These are phyloP conservation scores for Harpagus bidentatus DNA, from an alignment of 2,113 vertebrate species.

Conservation along the genomic window DNA sequence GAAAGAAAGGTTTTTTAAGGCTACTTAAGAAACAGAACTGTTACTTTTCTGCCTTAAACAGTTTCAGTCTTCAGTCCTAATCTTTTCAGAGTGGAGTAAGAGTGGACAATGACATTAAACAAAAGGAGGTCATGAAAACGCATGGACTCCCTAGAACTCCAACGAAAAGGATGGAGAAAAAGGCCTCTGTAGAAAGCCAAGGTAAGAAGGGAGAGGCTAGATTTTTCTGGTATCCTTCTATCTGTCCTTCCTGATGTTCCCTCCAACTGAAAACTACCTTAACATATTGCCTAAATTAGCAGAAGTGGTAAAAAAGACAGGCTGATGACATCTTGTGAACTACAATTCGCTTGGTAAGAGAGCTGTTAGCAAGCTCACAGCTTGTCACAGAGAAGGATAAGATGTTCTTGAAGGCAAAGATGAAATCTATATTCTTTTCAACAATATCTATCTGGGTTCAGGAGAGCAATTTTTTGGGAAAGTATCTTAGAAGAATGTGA, in stretches of 20 bases:
- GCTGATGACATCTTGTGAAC: slow-evolving; percentile 69
- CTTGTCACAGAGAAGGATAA: slow-evolving; percentile 64
- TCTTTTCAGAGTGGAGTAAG: background rate
- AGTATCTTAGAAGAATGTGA: background rate
- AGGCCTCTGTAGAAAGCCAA: background rate
- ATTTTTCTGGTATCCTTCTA: slow-evolving; percentile 30
- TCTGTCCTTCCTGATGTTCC: slow-evolving; percentile 63
- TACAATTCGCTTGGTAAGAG: slow-evolving; percentile 67
- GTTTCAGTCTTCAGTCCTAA: background rate
- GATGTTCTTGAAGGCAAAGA: slow-evolving; percentile 63
- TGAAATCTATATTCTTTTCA: slow-evolving; percentile 42
- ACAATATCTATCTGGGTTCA: slow-evolving; percentile 49
- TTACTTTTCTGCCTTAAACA: slow-evolving; percentile 21
- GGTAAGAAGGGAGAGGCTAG: background rate
- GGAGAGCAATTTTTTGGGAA: background rate
- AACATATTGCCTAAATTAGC: slow-evolving; percentile 71
- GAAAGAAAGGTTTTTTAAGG: slow-evolving; percentile 20
- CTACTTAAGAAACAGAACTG: slow-evolving; percentile 26
- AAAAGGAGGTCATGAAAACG: background rate
- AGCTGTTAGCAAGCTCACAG: slow-evolving; percentile 69
- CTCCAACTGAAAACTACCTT: slow-evolving; percentile 64
- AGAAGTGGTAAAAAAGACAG: slow-evolving; percentile 65
- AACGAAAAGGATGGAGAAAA: background rate
- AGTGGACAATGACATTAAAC: background rate
- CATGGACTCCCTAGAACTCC: background rate